These are phyloP conservation scores for Sericinus montela DNA, from an alignment of 2,888 invertebrate genomes.

Conservation along the genomic window DNA sequence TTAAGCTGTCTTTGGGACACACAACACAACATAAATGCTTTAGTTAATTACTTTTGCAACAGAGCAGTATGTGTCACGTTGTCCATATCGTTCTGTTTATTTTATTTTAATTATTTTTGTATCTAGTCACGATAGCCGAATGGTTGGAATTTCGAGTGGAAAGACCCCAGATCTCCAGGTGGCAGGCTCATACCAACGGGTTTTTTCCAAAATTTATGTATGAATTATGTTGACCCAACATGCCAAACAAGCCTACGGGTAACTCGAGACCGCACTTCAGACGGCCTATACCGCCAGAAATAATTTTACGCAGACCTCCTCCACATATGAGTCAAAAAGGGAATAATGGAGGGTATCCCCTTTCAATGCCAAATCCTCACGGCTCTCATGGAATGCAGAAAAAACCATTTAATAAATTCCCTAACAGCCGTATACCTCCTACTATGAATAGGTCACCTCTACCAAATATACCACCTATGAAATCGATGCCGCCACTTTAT, in stretches of 20 bases:
- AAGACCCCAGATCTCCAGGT: no score
- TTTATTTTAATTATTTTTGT: no score
- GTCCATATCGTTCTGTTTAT: no score
- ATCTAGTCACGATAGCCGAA: no score
- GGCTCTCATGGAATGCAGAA: conserved; percentile 42
- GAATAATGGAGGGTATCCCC: conserved; percentile 49
- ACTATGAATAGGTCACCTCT: conserved; percentile 42
- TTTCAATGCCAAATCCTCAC: conserved; percentile 55
- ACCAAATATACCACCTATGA: conserved; percentile 50
- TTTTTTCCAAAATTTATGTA: no score
- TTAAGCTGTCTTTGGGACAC: no score
- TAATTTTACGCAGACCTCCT: conserved; percentile 60
- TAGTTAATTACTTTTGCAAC: no score
- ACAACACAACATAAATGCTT: no score
- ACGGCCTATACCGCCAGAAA: conserved; percentile 66
- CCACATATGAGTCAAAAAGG: conserved; percentile 45
- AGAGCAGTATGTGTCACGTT: no score
- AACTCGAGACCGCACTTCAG: conserved; percentile 58
- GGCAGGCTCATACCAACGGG: no score
- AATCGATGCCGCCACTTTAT: conserved; percentile 44
- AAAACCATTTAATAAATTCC: conserved; percentile 41
- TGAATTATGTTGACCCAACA: no score
- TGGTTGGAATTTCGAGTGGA: no score
- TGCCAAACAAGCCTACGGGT: conserved; percentile 42
- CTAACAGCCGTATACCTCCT: conserved; percentile 39